These are phyloP conservation scores for Ahaetulla prasina DNA, from an alignment of 2,113 vertebrate genomes.

Conservation along the genomic window DNA sequence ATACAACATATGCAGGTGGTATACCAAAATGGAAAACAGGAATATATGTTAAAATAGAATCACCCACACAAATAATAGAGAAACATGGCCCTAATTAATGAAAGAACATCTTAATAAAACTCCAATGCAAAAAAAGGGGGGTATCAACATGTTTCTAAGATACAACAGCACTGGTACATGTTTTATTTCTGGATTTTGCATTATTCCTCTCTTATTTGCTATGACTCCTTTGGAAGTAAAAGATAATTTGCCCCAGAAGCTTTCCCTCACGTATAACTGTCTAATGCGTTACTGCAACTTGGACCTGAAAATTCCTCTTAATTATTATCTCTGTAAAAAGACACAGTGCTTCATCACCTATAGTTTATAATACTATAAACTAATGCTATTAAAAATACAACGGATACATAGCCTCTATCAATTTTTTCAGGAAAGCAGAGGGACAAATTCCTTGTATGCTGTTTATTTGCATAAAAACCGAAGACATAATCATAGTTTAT, in stretches of 20 bases:
- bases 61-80: neutral
- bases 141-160: neutral
- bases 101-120: neutral
- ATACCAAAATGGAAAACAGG: neutral
- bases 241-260: neutral
- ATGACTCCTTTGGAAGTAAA: conserved; percentile 14
- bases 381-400: conserved; percentile 35
- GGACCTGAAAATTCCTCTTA: conserved; percentile 2
- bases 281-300: neutral
- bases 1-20: neutral
- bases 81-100: neutral
- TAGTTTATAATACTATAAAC: conserved; percentile 28
- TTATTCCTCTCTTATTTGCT: neutral
- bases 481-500: conserved; percentile 40
- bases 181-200: neutral
- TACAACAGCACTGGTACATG: neutral
- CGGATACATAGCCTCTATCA: conserved; percentile 40
- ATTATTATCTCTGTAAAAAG: neutral
- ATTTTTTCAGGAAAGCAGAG: conserved; percentile 26
- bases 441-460: conserved; percentile 16
- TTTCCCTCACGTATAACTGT: neutral
- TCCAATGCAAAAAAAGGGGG: neutral
- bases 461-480: conserved; percentile 57
- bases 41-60: neutral
- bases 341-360: conserved; percentile 32